phyloP scores from a whole-genome alignment of 2,888 invertebrate species.

The Dioctria rufipes region DNA sequence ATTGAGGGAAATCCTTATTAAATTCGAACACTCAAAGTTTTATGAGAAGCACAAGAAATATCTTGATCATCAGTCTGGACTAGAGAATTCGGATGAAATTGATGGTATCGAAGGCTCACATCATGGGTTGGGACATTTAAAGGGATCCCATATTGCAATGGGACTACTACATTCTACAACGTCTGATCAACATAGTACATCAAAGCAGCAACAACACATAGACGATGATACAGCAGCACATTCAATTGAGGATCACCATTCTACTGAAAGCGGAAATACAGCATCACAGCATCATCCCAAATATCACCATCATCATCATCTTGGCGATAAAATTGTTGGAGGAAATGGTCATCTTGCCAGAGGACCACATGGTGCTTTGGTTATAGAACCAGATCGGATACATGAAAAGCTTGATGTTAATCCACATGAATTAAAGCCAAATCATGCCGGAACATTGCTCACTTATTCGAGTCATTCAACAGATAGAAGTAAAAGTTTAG shows the following conservation, averaged over 20 bases:
- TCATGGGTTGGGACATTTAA: conserved; percentile 61
- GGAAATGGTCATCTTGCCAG: conserved; percentile 71
- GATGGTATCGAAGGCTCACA: conserved; percentile 65
- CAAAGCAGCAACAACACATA: not conserved
- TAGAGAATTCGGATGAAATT: conserved; percentile 25
- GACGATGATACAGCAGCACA: conserved; percentile 12
- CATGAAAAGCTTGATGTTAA: conserved; percentile 76
- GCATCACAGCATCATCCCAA: conserved; percentile 60
- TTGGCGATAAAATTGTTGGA: conserved; percentile 68
- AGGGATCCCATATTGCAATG: conserved; percentile 66
- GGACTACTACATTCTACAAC: conserved; percentile 58
- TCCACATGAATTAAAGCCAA: conserved; percentile 75
- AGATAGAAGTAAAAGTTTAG: conserved; percentile 32
- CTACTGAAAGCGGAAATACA: not conserved
- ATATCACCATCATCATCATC: conserved; percentile 65
- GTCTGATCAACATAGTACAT: not conserved
- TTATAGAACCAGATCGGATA: conserved; percentile 69
- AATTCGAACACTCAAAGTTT: conserved; percentile 63
- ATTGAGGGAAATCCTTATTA: conserved; percentile 66
- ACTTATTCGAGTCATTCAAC: conserved; percentile 71
- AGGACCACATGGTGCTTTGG: conserved; percentile 75
- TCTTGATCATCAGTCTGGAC: not conserved
- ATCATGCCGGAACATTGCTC: conserved; percentile 75
- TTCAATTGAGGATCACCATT: conserved; percentile 60
- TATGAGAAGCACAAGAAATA: conserved; percentile 55